Conservation (phyloP, 2,888 invertebrate species). For the Entomobrya proxima region DNA sequence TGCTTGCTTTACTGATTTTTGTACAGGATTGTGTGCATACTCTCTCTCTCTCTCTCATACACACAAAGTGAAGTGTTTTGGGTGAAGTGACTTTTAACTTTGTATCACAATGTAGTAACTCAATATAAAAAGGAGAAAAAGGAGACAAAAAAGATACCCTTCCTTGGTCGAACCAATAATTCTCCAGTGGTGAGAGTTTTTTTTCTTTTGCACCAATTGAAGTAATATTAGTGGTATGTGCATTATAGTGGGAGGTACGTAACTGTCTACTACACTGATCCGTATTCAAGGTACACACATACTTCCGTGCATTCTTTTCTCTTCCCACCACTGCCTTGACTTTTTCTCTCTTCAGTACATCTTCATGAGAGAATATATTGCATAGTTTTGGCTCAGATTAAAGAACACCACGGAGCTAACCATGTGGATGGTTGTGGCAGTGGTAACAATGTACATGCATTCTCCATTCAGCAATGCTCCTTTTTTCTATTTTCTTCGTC, state of each 20-base stretch:
- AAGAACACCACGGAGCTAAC: background rate
- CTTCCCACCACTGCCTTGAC: background rate
- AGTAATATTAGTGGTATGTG: slow-evolving; percentile 34
- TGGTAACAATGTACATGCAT: background rate
- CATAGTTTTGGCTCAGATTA: slow-evolving; percentile 37
- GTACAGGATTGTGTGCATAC: slow-evolving; percentile 22
- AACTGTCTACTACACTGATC: background rate
- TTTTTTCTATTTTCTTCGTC: slow-evolving; percentile 28
- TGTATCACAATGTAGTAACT: slow-evolving; percentile 60
- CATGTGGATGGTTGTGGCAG: background rate
- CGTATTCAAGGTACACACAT: background rate
- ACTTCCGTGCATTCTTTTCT: background rate
- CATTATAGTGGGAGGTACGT: background rate
- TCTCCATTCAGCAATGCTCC: background rate
- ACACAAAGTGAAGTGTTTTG: slow-evolving; percentile 54
- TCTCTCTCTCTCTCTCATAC: background rate
- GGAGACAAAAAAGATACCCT: slow-evolving; percentile 8
- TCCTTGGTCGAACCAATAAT: slow-evolving; percentile 55
- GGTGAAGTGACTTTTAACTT: slow-evolving; percentile 66
- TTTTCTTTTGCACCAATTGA: slow-evolving; percentile 49
- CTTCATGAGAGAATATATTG: slow-evolving; percentile 23
- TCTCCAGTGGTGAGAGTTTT: slow-evolving; percentile 21
- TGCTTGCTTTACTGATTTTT: slow-evolving; percentile 42
- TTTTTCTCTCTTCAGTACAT: slow-evolving; percentile 23
- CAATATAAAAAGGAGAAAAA: slow-evolving; percentile 43